These are phyloP conservation scores for Notolepis coatsorum DNA, from an alignment of 2,797 vertebrate species.

Conservation along the genomic window DNA sequence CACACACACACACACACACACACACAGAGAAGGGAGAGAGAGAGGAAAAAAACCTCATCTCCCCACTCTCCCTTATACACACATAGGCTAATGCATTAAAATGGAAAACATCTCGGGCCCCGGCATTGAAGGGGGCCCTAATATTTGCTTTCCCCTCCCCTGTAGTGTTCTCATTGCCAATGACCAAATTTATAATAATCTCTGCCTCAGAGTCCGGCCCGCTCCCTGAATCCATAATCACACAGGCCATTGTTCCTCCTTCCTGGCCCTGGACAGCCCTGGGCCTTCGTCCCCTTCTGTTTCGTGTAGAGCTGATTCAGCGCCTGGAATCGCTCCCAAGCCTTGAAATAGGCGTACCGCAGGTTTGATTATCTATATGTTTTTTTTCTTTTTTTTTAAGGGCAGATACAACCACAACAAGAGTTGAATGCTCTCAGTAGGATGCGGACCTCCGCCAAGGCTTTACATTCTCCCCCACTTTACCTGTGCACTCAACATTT, in stretches of 20 bases:
- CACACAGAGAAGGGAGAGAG: constrained; percentile 8
- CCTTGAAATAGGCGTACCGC: constrained; percentile 33
- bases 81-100: constrained; percentile 85
- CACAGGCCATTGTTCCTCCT: constrained; percentile 66
- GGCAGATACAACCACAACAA: constrained; percentile 28
- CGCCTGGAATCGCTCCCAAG: constrained; percentile 27
- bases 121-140: constrained; percentile 79
- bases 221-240: constrained; percentile 82
- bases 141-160: constrained; percentile 86
- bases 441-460: too few species aligned
- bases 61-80: constrained; percentile 73
- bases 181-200: constrained; percentile 86
- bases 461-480: too few species aligned
- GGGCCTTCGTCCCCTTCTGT: constrained; percentile 21
- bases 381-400: constrained; percentile 35
- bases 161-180: constrained; percentile 84
- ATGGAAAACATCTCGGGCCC: constrained; percentile 83
- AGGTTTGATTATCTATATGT: constrained; percentile 39
- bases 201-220: constrained; percentile 76
- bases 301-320: constrained; percentile 38
- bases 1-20: constrained; percentile 33
- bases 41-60: constrained; percentile 65
- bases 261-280: constrained; percentile 49
- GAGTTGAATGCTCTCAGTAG: too few species aligned
- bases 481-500: too few species aligned